A percentile compares a stretch with the other conserved stretches of the same genome.
phyloP scores from a whole-genome alignment of 2,113 vertebrate species.

The Myrmecophaga tridactyla region DNA sequence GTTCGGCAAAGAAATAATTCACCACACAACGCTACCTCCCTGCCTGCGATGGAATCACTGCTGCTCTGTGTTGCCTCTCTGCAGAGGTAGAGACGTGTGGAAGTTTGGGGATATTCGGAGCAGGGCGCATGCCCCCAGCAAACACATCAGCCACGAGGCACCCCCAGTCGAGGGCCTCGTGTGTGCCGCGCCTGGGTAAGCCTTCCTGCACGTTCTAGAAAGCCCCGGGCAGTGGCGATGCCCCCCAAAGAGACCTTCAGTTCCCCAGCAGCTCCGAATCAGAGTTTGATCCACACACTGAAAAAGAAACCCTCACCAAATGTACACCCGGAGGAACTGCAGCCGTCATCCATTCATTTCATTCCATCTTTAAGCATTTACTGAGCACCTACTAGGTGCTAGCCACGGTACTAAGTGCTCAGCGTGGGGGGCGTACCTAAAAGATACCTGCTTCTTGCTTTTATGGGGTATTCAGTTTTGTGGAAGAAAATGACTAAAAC shows the following conservation, averaged over 20 bases:
- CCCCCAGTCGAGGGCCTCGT: neutral
- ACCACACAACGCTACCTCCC: neutral
- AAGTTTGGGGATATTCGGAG: neutral
- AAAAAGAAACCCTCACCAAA: neutral
- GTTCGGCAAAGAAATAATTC: neutral
- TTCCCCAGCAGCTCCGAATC: neutral
- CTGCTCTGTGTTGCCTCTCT: neutral
- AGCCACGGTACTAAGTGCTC: neutral
- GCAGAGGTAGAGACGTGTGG: neutral
- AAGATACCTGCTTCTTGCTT: neutral
- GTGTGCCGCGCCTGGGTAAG: neutral
- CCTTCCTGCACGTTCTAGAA: neutral
- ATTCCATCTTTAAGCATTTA: neutral
- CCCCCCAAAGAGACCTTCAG: neutral
- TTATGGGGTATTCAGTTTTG: neutral
- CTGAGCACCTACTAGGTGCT: neutral
- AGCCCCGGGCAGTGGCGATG: neutral
- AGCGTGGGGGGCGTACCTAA: neutral
- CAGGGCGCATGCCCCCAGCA: neutral
- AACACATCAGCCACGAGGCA: neutral
- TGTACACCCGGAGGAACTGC: neutral
- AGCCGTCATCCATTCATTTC: neutral
- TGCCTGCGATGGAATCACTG: neutral
- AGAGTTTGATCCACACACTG: neutral
- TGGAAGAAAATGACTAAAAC: neutral